Conservation (phyloP, 2,888 invertebrate species). For the Iselma pallidipennis region DNA sequence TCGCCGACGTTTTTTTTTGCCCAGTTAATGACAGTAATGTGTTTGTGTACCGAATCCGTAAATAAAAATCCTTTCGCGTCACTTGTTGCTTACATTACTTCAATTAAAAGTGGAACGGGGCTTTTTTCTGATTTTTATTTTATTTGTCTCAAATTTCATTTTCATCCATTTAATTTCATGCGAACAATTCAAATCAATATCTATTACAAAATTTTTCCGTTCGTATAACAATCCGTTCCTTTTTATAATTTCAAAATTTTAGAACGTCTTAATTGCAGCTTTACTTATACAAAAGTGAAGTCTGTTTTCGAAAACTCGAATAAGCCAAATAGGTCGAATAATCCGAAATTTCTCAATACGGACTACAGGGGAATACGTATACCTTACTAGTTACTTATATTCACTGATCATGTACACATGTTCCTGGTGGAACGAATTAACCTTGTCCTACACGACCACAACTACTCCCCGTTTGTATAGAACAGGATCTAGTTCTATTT, state of each 20-base stretch:
- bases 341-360: too few relatives aligned
- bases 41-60: slow-evolving; percentile 34
- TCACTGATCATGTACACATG: background rate
- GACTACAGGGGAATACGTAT: too few relatives aligned
- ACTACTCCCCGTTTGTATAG: too few relatives aligned
- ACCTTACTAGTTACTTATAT: background rate
- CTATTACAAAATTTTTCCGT: too few relatives aligned
- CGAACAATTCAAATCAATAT: too few relatives aligned
- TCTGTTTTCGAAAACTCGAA: too few relatives aligned
- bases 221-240: too few relatives aligned
- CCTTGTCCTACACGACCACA: background rate
- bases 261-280: too few relatives aligned
- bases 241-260: too few relatives aligned
- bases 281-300: too few relatives aligned
- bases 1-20: slow-evolving; percentile 34
- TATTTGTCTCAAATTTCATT: slow-evolving; percentile 14
- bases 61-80: slow-evolving; percentile 38
- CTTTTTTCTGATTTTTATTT: slow-evolving; percentile 17
- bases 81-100: slow-evolving; percentile 40
- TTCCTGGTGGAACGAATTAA: background rate
- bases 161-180: background rate
- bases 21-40: slow-evolving; percentile 38
- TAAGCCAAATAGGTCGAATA: too few relatives aligned
- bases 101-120: slow-evolving; percentile 19
- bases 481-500: too few relatives aligned